These are phyloP conservation scores for Scolopax bukidnonensis DNA, from an alignment of 2,797 vertebrate species.

Conservation along the genomic window DNA sequence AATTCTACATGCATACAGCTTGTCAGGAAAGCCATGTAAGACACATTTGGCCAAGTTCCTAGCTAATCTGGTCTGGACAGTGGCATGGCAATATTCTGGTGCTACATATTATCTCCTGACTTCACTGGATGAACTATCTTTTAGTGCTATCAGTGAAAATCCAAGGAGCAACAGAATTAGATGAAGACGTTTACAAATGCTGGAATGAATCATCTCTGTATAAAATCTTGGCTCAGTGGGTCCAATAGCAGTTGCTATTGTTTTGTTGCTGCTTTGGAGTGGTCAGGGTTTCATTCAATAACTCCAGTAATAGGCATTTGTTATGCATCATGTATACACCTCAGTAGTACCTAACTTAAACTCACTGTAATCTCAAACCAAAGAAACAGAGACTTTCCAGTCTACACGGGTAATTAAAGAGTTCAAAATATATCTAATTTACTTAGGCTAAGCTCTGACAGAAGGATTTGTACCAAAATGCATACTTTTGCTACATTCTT, in stretches of 20 bases:
- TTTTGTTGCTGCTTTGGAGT: neutral
- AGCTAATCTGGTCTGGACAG: neutral
- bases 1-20: neutral
- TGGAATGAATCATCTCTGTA: neutral
- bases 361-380: neutral
- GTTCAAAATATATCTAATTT: neutral
- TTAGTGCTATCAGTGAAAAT: rapidly evolving
- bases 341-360: neutral
- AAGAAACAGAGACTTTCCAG: neutral
- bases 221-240: neutral
- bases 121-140: neutral
- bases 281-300: neutral
- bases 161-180: neutral
- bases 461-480: neutral
- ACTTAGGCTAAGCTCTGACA: neutral
- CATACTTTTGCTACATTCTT: neutral
- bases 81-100: neutral
- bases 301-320: neutral
- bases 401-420: neutral
- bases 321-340: neutral
- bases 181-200: neutral
- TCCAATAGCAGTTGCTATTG: neutral
- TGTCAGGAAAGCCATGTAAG: neutral
- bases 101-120: neutral
- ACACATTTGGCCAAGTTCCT: neutral